Conservation (phyloP, 2,113 vertebrate genomes). For the Bufo gargarizans region DNA sequence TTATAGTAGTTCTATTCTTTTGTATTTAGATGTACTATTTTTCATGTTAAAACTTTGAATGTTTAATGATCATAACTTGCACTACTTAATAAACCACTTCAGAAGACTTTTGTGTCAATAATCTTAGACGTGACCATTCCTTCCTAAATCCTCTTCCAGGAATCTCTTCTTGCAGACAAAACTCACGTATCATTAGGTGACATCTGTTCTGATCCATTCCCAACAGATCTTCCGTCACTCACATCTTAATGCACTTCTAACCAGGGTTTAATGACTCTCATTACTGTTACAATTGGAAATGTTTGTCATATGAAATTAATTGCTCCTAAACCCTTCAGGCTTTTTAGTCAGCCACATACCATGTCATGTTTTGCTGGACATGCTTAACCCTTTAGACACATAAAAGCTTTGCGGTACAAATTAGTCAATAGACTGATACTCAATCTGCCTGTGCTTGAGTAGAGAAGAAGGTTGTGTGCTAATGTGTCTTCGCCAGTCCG, state of each 20-base stretch:
- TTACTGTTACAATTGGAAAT: slow-evolving; percentile 32
- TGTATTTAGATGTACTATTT: no score
- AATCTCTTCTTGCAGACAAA: neutral
- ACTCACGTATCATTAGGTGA: neutral
- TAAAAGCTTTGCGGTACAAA: neutral
- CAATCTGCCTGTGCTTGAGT: neutral
- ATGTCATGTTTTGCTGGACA: neutral
- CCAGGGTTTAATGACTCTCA: slow-evolving; percentile 39
- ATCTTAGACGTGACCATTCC: neutral
- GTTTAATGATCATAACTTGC: no score
- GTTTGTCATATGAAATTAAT: slow-evolving; percentile 46
- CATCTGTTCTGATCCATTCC: neutral
- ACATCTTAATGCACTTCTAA: slow-evolving; percentile 12
- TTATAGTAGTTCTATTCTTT: no score
- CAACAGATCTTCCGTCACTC: neutral
- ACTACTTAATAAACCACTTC: no score
- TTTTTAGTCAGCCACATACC: neutral
- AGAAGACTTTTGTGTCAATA: no score
- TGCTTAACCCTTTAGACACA: neutral
- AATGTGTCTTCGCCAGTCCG: neutral
- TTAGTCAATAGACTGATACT: neutral
- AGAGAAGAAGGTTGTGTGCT: neutral
- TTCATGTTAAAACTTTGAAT: no score
- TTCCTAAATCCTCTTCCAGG: neutral
- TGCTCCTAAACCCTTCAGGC: slow-evolving; percentile 24